Base-by-base conservation (phyloP, 1,140 invertebrate species). In the Lanistes nyassanus region DNA sequence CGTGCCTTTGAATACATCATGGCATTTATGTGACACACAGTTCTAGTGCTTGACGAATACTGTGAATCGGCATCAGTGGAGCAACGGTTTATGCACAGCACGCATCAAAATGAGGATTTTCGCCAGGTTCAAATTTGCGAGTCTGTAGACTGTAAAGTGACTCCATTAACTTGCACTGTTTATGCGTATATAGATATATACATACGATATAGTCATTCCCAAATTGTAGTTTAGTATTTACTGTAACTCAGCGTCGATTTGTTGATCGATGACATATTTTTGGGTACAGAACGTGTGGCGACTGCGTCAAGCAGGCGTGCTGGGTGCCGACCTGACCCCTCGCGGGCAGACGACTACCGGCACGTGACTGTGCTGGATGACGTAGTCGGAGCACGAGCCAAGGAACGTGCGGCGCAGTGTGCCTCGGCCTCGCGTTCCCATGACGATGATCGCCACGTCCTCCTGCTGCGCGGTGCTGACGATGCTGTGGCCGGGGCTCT, bases 341-440 rank as follows among this genome's bases (percentile, higher is more conserved):
- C 72, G 68, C n/a, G 66, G 71, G 69, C 71, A 77, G 21, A 84
- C 76, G 26, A 83, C 60, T 19, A 84, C 82, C 19, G 83, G 83
- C 5, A 83, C 69, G 39, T 76, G 70, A 26, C 79, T 72, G 67
- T 85, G 82, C 56, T 83, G 81, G 29, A 83, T 62, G 29, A 83
- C 65, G 66, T 83, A 85, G 31, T 85, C 84, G 42, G 82, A 84
- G 69, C 82, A 78, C 29, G 81, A 83, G 31, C 84, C 84, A 23
- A 83, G 60, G 42, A 85, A 79, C 26, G 84, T 81, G 23, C 83
- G 69, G 23, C 80, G 64, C 1, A 85, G 34, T 21, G 55, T 79
- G 13, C 84, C 81, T 58, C 78, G n/a, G 11, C 84, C 84, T 13
- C 84, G 77, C 23, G 76, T 81, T 1, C 82, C 82, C 7, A 79